Evolutionary conservation across 1,140 invertebrate genomes (phyloP).

Genomic region (Aphelenchoides fujianensis): DNA sequence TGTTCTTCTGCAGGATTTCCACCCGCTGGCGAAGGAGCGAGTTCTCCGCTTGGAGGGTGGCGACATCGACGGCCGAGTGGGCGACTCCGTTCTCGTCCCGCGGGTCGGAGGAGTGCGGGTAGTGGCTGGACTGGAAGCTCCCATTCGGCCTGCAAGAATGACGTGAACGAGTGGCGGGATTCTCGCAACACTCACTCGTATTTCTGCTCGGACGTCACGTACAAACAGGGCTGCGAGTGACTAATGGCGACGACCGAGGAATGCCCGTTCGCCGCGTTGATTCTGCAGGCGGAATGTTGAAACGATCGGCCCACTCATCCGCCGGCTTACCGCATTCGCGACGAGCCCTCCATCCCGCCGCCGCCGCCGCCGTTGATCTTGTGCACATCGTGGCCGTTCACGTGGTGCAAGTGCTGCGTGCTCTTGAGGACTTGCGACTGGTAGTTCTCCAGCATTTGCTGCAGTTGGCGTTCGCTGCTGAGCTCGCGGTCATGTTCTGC

Average conservation of each 20-base stretch:
- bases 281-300: not conserved
- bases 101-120: conserved; percentile 33
- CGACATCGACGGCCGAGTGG: not conserved
- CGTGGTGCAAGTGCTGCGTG: conserved; percentile 4
- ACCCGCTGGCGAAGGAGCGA: conserved; percentile 73
- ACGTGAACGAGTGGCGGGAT: not conserved
- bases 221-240: conserved; percentile 25
- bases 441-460: conserved; percentile 24
- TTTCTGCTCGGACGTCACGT: conserved; percentile 20
- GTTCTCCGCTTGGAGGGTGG: conserved; percentile 19
- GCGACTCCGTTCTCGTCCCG: conserved; percentile 23
- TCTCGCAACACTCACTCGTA: conserved; percentile 4
- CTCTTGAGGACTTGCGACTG: conserved; percentile 15
- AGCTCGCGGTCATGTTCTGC: conserved; percentile 2
- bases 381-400: not conserved
- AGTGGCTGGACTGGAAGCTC: conserved; percentile 16
- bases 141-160: conserved; percentile 30
- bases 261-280: not conserved
- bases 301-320: not conserved
- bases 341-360: conserved; percentile 7
- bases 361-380: conserved; percentile 6
- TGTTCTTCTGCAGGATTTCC: conserved; percentile 79
- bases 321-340: conserved; percentile 1
- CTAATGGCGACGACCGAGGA: conserved; percentile 1
- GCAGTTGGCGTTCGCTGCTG: conserved; percentile 2